These are phyloP conservation scores for Autographa pulchrina DNA, from an alignment of 2,888 invertebrate species.

Conservation along the genomic window DNA sequence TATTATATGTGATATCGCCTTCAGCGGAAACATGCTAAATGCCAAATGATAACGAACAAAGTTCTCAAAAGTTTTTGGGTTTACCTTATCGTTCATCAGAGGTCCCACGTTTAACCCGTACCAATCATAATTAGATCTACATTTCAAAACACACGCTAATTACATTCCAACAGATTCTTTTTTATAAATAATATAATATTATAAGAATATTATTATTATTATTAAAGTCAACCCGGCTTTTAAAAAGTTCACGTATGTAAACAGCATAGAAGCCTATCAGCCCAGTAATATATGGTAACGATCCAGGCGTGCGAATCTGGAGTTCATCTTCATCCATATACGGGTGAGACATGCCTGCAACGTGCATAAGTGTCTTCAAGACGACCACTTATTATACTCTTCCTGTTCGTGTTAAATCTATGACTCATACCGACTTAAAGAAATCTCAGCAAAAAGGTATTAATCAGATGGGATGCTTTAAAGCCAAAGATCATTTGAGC, in stretches of 20 bases:
- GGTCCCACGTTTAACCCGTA: background rate
- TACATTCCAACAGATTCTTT: background rate
- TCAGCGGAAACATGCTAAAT: background rate
- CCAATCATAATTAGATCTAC: background rate
- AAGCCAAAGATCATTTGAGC: slow-evolving; percentile 14
- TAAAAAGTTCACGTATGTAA: slow-evolving; percentile 32
- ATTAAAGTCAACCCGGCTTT: background rate
- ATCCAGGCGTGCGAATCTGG: slow-evolving; percentile 67
- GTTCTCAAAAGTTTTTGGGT: background rate
- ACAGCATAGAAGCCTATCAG: slow-evolving; percentile 51
- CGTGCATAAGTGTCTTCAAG: slow-evolving; percentile 45
- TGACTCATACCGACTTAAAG: slow-evolving; percentile 40
- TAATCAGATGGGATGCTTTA: slow-evolving; percentile 19
- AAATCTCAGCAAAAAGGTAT: slow-evolving; percentile 23
- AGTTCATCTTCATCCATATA: slow-evolving; percentile 65
- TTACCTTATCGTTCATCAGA: background rate
- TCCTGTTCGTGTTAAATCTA: slow-evolving; percentile 43
- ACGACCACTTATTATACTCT: slow-evolving; percentile 34
- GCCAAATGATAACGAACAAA: background rate
- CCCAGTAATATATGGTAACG: slow-evolving; percentile 63
- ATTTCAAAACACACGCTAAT: background rate
- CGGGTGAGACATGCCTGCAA: slow-evolving; percentile 47
- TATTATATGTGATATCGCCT: background rate
- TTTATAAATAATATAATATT: too few relatives aligned
- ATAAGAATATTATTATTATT: too few relatives aligned